phyloP scores from a whole-genome alignment of 2,888 invertebrate genomes.

The Hemistola chrysoprasaria region DNA sequence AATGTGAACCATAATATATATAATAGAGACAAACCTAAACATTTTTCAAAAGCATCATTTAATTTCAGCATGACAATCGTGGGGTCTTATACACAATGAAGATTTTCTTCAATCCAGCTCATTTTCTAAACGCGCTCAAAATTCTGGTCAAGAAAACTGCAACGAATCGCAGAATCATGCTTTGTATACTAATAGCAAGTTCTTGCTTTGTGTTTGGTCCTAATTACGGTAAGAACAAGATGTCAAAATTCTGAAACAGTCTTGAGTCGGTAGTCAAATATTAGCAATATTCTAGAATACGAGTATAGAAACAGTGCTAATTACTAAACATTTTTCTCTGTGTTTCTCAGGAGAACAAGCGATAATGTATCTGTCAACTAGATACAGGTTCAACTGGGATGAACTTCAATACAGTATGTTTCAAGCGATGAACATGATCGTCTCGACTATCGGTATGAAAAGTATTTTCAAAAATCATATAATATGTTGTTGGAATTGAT shows the following conservation, averaged over 20 bases:
- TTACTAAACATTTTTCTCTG: too few relatives aligned
- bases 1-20: too few relatives aligned
- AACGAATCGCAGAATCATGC: background rate
- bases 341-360: background rate
- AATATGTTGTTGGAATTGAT: too few relatives aligned
- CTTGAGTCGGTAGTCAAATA: too few relatives aligned
- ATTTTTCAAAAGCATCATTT: too few relatives aligned
- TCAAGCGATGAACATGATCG: background rate
- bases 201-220: conserved; percentile 1
- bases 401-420: background rate
- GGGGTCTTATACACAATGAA: background rate
- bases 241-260: too few relatives aligned
- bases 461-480: background rate
- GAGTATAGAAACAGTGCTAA: too few relatives aligned
- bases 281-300: too few relatives aligned
- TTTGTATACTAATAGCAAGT: background rate
- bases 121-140: background rate
- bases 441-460: background rate
- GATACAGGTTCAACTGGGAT: background rate
- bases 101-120: conserved; percentile 4
- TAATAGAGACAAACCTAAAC: too few relatives aligned
- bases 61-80: conserved; percentile 13
- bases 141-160: conserved; percentile 1
- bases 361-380: background rate
- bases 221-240: conserved; percentile 2